Conservation (phyloP, 2,888 invertebrate genomes). For the Epinotia nisella region DNA sequence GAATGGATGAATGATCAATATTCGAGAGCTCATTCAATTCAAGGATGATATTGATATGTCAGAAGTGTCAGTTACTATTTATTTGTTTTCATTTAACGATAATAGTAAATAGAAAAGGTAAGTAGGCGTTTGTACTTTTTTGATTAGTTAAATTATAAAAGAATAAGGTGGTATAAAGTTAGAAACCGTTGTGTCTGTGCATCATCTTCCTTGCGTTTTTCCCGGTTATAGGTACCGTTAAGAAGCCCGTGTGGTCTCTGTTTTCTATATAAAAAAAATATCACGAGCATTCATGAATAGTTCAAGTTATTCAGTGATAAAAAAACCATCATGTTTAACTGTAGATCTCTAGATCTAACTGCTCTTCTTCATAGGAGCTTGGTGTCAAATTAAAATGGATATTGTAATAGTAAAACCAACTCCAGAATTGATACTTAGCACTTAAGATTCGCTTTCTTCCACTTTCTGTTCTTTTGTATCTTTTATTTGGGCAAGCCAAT, state of each 20-base stretch:
- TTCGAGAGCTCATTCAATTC: slow-evolving; percentile 47
- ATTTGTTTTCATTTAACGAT: slow-evolving; percentile 32
- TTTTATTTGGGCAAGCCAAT: slow-evolving; percentile 17
- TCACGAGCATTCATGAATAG: too few species aligned
- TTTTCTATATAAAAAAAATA: too few species aligned
- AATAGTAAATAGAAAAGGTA: background rate
- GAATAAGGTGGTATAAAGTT: too few species aligned
- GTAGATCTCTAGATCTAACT: background rate
- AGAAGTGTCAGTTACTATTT: slow-evolving; percentile 49
- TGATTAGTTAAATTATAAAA: background rate
- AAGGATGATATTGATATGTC: slow-evolving; percentile 51
- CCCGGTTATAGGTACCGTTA: too few species aligned
- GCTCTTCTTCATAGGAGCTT: background rate
- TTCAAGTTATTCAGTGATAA: too few species aligned
- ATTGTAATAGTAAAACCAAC: background rate
- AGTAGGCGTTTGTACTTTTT: background rate
- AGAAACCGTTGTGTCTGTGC: too few species aligned
- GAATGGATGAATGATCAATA: slow-evolving; percentile 50
- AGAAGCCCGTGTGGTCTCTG: too few species aligned
- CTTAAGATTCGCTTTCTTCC: slow-evolving; percentile 7
- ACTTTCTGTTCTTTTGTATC: slow-evolving; percentile 36
- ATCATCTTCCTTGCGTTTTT: too few species aligned
- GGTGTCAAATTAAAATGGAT: background rate
- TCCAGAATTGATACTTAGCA: background rate
- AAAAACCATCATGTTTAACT: too few species aligned